Conservation (phyloP, 2,113 vertebrate genomes). For the Opisthocomus hoazin region DNA sequence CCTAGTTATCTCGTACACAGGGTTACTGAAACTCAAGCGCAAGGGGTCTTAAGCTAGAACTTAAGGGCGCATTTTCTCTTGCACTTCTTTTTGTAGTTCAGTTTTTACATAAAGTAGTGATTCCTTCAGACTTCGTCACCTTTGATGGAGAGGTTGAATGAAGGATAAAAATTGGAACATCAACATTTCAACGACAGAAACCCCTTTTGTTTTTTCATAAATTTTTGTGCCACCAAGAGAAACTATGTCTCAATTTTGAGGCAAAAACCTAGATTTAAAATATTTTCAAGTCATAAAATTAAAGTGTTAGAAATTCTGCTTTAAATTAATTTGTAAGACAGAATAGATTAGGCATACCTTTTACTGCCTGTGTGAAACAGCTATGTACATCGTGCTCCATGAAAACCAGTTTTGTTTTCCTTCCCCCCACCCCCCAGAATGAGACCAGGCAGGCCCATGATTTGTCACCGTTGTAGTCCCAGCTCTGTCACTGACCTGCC, state of each 20-base stretch:
- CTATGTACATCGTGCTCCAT: accelerated
- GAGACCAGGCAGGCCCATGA: neutral
- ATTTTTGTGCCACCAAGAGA: neutral
- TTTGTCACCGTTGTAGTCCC: neutral
- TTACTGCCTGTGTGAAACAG: neutral
- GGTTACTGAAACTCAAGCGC: neutral
- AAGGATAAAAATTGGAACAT: neutral
- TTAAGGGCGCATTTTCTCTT: neutral
- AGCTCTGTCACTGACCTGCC: neutral
- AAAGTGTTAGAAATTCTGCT: neutral
- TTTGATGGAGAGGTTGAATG: neutral
- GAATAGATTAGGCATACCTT: neutral
- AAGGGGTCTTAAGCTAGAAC: neutral
- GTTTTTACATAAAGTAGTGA: neutral
- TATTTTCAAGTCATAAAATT: neutral
- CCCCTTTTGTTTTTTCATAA: accelerated
- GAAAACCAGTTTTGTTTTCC: neutral
- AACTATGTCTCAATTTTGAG: neutral
- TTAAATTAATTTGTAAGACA: neutral
- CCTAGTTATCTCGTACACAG: neutral
- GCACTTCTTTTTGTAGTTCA: neutral
- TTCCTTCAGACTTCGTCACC: neutral
- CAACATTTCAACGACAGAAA: neutral
- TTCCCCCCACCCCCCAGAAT: neutral
- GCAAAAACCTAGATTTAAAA: neutral